Evolutionary conservation across 2,113 vertebrate genomes (phyloP).

Genomic region (Chloropsis cyanopogon): DNA sequence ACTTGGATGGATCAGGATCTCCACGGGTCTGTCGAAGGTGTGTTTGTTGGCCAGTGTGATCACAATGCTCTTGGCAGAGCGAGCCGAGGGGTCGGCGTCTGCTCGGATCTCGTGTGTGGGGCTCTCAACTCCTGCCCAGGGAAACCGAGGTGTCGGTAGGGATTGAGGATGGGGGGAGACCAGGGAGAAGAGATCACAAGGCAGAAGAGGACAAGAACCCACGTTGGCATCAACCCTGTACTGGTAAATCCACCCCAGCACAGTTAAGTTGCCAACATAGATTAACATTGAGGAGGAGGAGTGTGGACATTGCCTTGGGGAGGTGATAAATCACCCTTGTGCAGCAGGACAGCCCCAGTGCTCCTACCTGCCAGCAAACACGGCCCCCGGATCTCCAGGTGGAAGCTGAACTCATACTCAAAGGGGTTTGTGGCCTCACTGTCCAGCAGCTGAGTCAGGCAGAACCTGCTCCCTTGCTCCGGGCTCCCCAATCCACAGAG

Average conservation of each 20-base stretch:
- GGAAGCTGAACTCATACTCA: conserved; percentile 93
- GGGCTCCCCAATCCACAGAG: conserved; percentile 38
- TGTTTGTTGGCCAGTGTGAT: conserved; percentile 92
- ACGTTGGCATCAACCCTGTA: accelerated
- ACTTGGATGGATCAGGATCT: conserved; percentile 91
- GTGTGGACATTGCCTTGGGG: not conserved
- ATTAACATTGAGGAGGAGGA: not conserved
- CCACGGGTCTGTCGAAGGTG: conserved; percentile 90
- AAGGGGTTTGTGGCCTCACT: conserved; percentile 86
- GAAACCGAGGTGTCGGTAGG: not conserved
- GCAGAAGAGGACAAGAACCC: not conserved
- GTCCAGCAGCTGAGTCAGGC: conserved; percentile 81
- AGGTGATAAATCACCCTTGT: not conserved
- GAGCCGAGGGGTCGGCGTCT: conserved; percentile 85
- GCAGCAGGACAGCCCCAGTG: not conserved
- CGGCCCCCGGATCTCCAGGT: conserved; percentile 89
- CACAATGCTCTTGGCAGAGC: conserved; percentile 85
- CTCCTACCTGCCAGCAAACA: conserved; percentile 88
- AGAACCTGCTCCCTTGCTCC: conserved; percentile 72
- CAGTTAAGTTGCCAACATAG: not conserved
- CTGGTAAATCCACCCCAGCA: not conserved
- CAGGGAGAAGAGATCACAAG: not conserved
- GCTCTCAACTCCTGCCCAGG: conserved; percentile 87
- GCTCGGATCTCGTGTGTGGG: conserved; percentile 93
- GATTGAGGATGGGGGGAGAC: not conserved